These are phyloP conservation scores for Hypotaenidia philippensis DNA, from an alignment of 2,797 vertebrate species.

Conservation along the genomic window DNA sequence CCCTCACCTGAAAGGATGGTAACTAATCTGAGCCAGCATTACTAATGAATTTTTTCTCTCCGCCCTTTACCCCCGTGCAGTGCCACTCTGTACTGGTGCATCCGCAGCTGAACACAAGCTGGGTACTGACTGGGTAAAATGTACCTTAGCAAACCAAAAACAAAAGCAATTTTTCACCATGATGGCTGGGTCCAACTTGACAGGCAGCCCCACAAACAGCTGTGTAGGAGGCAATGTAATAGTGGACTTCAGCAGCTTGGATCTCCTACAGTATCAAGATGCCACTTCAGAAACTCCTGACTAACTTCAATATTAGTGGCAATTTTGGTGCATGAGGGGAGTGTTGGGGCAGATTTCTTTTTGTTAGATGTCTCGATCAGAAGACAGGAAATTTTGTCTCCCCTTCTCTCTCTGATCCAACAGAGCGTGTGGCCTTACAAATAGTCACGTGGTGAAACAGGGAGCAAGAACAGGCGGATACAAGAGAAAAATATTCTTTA, in stretches of 20 bases:
- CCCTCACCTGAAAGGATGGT: background rate
- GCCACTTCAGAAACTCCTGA: background rate
- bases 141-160: background rate
- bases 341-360: background rate
- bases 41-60: background rate
- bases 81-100: background rate
- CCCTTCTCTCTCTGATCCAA: background rate
- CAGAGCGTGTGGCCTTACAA: background rate
- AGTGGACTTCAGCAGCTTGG: background rate
- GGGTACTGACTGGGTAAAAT: background rate
- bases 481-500: background rate
- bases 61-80: background rate
- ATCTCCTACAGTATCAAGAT: background rate
- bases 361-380: background rate
- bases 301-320: background rate
- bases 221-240: rapidly evolving
- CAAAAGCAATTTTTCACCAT: background rate
- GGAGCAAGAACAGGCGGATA: background rate
- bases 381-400: background rate
- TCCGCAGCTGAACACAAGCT: background rate
- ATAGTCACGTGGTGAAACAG: rapidly evolving
- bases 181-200: background rate
- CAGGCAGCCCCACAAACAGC: background rate
- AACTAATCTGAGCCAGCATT: background rate
- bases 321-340: background rate